These are phyloP conservation scores for Apodemia mormo DNA, from an alignment of 2,888 invertebrate species.

Conservation along the genomic window DNA sequence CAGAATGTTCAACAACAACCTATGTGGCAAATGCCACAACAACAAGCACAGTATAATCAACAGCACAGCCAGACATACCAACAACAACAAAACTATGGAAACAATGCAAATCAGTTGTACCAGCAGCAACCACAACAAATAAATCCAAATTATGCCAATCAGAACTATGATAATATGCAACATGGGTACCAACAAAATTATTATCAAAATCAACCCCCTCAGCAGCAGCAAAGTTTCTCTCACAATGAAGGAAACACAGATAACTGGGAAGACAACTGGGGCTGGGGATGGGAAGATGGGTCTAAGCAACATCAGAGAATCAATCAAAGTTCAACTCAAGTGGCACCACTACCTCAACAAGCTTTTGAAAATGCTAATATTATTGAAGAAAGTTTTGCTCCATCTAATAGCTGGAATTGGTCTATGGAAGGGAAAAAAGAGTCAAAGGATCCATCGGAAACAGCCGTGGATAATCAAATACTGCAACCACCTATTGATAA, in stretches of 20 bases:
- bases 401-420: constrained; percentile 84
- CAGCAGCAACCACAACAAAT: constrained; percentile 53
- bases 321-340: constrained; percentile 40
- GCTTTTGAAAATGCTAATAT: constrained; percentile 69
- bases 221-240: constrained; percentile 49
- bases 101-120: constrained; percentile 63
- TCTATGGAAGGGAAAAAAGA: constrained; percentile 74
- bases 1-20: constrained; percentile 51
- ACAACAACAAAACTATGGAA: constrained; percentile 56
- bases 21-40: constrained; percentile 58
- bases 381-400: constrained; percentile 82
- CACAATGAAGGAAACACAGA: constrained; percentile 55
- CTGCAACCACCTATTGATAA: constrained; percentile 41
- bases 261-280: constrained; percentile 77
- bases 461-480: constrained; percentile 43
- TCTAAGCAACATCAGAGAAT: constrained; percentile 62
- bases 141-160: constrained; percentile 58
- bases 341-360: constrained; percentile 39
- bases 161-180: constrained; percentile 49
- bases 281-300: constrained; percentile 84
- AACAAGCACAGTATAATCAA: constrained; percentile 61
- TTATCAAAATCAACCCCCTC: constrained; percentile 55
- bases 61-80: constrained; percentile 68
- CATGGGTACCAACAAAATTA: constrained; percentile 59
- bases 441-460: constrained; percentile 37